Evolutionary conservation across 2,797 vertebrate genomes (phyloP), one percentile per base, ranked within the genome.

Genomic region (Crenichthys baileyi): DNA sequence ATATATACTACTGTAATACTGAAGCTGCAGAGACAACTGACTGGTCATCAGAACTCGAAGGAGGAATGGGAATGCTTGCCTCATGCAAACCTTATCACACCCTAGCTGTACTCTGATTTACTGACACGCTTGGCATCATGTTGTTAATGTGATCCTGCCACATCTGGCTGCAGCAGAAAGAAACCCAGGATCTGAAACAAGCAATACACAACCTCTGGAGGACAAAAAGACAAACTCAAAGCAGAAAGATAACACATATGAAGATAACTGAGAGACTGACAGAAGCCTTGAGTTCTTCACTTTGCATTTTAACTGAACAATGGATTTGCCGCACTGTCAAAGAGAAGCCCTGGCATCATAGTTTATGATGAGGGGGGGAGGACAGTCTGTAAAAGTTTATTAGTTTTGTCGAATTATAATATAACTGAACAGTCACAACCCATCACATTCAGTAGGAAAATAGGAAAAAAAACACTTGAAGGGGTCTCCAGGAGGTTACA

Each of bases 1-100:
- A 36, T 36, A 36, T 36, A 36, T 36, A 36, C 3, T 50, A 76
- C 41, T 58, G 12, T 87, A 71, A 72, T 41, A 80, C 89, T 81
- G 80, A 72, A 77, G 55, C 58, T 85, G 79, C 79, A 71, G 29
- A 31, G 36, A 56, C n/a, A 60, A 48, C 60, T 31, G 58, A 60
- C 24, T 29, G 26, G 26, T 29, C 58, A 31, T 1, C 58, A 61
- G 12, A 61, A 12, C 7, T 50, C 1, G 60, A 63, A 36, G 60
- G 26, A 63, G 7, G 8, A 51, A 36, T 36, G 29, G 6, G 15
- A 24, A 55, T 55, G 7, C 20, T 22, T 24, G 4, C 20, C 53
- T 55, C 16, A 55, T 24, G 20, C 18, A 55, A 55, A 39, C 16
- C 8, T 65, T 39, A 65, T 39, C 20, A 39, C 5, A 55, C 36